These are phyloP conservation scores for Brevimyrus niger DNA, from an alignment of 2,113 vertebrate species.

Conservation along the genomic window DNA sequence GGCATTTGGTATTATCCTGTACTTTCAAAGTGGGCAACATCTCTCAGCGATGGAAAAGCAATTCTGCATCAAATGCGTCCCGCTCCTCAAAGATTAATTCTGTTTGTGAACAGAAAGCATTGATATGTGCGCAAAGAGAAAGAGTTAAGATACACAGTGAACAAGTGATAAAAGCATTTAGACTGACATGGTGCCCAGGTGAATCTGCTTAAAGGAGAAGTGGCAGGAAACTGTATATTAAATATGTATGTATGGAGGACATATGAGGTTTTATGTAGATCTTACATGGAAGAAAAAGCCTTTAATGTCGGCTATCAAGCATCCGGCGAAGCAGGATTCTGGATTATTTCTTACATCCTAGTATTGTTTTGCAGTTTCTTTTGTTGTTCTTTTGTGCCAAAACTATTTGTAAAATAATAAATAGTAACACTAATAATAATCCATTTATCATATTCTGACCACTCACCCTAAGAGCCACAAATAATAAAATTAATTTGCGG, in stretches of 20 bases:
- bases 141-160: conserved; percentile 35
- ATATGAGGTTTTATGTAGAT: background rate
- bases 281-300: background rate
- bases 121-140: conserved; percentile 47
- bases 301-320: conserved; percentile 1
- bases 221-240: background rate
- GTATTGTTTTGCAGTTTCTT: background rate
- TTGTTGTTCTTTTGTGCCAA: background rate
- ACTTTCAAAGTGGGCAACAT: conserved; percentile 85
- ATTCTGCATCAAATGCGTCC: conserved; percentile 72
- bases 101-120: conserved; percentile 62
- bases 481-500: background rate
- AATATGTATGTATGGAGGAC: background rate
- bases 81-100: conserved; percentile 71
- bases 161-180: conserved; percentile 13
- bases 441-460: background rate
- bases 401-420: background rate
- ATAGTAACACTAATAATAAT: background rate
- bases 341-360: background rate
- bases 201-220: conserved; percentile 5
- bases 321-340: background rate
- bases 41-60: conserved; percentile 58
- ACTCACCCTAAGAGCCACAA: background rate
- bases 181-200: background rate
- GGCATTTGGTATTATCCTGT: conserved; percentile 88